These are phyloP conservation scores for Rissa tridactyla DNA, from an alignment of 2,113 vertebrate species.

Conservation along the genomic window DNA sequence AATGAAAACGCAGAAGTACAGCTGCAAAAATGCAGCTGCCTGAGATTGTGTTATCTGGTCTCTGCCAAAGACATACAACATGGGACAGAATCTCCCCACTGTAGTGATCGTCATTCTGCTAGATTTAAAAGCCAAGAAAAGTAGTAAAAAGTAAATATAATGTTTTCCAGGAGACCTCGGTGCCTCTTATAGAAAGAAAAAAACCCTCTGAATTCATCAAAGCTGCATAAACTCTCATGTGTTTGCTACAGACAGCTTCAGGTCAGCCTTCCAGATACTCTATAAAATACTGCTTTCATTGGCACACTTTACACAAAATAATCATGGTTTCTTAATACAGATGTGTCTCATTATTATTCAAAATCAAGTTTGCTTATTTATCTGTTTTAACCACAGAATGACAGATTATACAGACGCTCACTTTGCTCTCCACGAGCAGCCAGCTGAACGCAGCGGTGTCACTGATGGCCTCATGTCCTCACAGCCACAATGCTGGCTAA, in stretches of 20 bases:
- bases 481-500: not conserved
- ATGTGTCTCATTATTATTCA: not conserved
- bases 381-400: not conserved
- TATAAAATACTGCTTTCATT: not conserved
- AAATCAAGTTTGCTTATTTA: not conserved
- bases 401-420: not conserved
- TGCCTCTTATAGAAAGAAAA: not conserved
- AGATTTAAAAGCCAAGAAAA: not conserved
- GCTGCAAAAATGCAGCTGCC: not conserved
- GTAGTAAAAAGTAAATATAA: not conserved
- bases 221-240: not conserved
- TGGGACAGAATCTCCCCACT: not conserved
- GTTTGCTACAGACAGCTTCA: not conserved
- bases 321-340: not conserved
- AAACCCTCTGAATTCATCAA: not conserved
- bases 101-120: not conserved
- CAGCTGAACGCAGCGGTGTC: rapidly evolving
- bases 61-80: not conserved
- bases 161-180: not conserved
- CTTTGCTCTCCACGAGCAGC: not conserved
- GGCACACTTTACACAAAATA: not conserved
- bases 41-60: not conserved
- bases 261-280: not conserved
- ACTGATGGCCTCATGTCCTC: not conserved
- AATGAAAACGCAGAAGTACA: not conserved